These are phyloP conservation scores for Labeo calbasu DNA, from an alignment of 2,797 vertebrate genomes.

Conservation along the genomic window DNA sequence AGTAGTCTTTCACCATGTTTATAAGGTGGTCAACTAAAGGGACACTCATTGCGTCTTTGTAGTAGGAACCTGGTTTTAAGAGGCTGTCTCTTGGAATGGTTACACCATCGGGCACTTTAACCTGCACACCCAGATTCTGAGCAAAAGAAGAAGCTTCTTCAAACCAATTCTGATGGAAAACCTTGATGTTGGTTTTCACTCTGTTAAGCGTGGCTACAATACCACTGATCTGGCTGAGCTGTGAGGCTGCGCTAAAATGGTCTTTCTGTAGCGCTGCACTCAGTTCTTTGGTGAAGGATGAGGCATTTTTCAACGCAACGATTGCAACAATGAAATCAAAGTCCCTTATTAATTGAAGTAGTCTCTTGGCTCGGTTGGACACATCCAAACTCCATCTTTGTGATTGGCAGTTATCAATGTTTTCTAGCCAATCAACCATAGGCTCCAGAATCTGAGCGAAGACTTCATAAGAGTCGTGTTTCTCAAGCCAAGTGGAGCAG, in stretches of 20 bases:
- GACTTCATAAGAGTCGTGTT: slow-evolving; percentile 82
- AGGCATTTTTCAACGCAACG: slow-evolving; percentile 81
- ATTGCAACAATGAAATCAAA: slow-evolving; percentile 84
- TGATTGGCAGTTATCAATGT: slow-evolving; percentile 74
- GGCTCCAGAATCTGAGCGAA: slow-evolving; percentile 84
- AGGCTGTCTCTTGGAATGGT: slow-evolving; percentile 73
- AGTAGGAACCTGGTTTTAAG: slow-evolving; percentile 78
- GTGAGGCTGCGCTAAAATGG: slow-evolving; percentile 81
- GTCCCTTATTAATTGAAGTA: slow-evolving; percentile 75
- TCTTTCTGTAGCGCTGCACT: slow-evolving; percentile 83
- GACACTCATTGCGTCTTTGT: slow-evolving; percentile 81
- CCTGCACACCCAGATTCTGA: slow-evolving; percentile 77
- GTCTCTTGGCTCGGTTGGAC: slow-evolving; percentile 73
- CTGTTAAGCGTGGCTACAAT: slow-evolving; percentile 81
- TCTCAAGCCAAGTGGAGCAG: slow-evolving; percentile 79
- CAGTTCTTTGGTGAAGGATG: slow-evolving; percentile 81
- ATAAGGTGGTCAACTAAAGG: slow-evolving; percentile 83
- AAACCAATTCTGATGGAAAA: slow-evolving; percentile 86
- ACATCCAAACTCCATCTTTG: slow-evolving; percentile 75
- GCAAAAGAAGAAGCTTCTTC: slow-evolving; percentile 80
- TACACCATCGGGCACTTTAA: slow-evolving; percentile 78
- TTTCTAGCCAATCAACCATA: slow-evolving; percentile 79
- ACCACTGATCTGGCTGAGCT: slow-evolving; percentile 82
- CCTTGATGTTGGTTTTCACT: slow-evolving; percentile 84
- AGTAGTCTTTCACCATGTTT: slow-evolving; percentile 83